A percentile compares a stretch with the other conserved stretches of the same genome.
Evolutionary conservation across 2,797 vertebrate genomes (phyloP).

Genomic region (Acropternis orthonyx): DNA sequence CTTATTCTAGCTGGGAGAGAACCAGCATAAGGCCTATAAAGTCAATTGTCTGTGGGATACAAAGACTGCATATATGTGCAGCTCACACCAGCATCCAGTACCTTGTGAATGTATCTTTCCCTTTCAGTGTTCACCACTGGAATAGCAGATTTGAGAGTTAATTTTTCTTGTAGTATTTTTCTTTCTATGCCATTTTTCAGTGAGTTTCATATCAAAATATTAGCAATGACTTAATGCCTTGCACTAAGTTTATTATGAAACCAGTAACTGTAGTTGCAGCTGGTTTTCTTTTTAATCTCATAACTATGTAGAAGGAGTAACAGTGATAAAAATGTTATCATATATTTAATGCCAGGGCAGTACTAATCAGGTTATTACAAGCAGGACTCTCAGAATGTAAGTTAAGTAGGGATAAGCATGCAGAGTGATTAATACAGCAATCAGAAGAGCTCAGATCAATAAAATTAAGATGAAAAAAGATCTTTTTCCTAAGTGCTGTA

Average conservation of each 20-base stretch:
- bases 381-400: background rate
- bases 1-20: background rate
- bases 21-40: background rate
- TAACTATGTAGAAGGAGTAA: background rate
- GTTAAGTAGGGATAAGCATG: background rate
- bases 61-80: background rate
- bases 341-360: background rate
- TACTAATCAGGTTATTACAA: background rate
- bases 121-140: background rate
- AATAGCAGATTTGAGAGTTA: background rate
- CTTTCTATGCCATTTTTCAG: background rate
- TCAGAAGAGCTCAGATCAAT: background rate
- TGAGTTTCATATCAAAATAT: background rate
- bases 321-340: background rate
- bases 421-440: background rate
- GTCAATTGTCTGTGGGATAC: background rate
- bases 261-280: background rate
- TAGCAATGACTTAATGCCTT: background rate
- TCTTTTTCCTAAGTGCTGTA: background rate
- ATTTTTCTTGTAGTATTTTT: background rate
- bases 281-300: background rate
- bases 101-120: background rate
- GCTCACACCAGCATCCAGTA: background rate
- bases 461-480: background rate
- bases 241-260: background rate